Conservation (phyloP, 2,797 vertebrate genomes). For the Anniella stebbinsi region DNA sequence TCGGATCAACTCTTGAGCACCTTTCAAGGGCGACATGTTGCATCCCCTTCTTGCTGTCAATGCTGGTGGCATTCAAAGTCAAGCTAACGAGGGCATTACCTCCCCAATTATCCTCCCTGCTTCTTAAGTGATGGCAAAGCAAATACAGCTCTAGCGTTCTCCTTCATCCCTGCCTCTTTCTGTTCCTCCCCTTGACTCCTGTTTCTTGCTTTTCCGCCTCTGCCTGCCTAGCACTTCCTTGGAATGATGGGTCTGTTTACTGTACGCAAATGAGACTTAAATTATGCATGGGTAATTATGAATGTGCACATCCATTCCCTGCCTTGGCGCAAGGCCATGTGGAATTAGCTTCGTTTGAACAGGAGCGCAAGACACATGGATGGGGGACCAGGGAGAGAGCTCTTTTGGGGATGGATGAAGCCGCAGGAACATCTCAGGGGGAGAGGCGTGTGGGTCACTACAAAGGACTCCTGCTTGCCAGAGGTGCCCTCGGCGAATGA, state of each 20-base stretch:
- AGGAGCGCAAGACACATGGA: constrained; percentile 27
- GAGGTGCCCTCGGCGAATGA: not conserved
- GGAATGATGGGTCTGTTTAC: constrained; percentile 66
- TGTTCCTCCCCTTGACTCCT: constrained; percentile 55
- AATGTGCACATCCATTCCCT: constrained; percentile 61
- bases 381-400: not conserved
- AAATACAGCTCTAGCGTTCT: not conserved
- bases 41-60: not conserved
- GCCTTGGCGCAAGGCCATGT: constrained; percentile 61
- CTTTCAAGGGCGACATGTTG: not conserved
- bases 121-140: constrained; percentile 11
- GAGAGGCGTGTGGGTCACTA: not conserved
- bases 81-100: too few relatives aligned
- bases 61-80: not conserved
- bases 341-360: constrained; percentile 64
- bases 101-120: not conserved
- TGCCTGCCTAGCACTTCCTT: constrained; percentile 62
- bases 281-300: constrained; percentile 72
- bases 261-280: constrained; percentile 70
- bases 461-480: not conserved
- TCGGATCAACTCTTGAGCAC: not conserved
- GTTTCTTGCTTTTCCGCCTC: constrained; percentile 62
- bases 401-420: constrained; percentile 14
- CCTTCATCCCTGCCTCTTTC: constrained; percentile 29
- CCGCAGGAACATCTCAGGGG: not conserved